These are phyloP conservation scores for Catagonus wagneri DNA, from an alignment of 2,113 vertebrate species.

Conservation along the genomic window DNA sequence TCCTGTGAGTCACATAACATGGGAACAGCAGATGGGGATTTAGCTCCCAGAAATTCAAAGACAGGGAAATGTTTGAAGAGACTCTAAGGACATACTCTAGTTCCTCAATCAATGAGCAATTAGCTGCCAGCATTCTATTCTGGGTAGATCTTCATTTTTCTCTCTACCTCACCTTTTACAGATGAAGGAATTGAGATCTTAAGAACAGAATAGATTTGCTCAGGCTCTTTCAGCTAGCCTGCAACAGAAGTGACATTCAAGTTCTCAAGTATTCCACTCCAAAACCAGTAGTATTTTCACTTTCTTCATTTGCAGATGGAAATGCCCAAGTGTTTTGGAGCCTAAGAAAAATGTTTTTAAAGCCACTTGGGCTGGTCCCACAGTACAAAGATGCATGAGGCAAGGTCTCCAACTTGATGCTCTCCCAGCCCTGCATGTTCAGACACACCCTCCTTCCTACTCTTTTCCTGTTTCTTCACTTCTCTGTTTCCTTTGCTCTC, in stretches of 20 bases:
- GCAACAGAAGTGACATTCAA: not conserved
- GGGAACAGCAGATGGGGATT: not conserved
- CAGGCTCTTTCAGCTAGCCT: not conserved
- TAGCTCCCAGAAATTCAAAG: not conserved
- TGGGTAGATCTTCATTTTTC: not conserved
- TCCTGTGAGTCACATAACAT: not conserved
- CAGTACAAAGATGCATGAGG: not conserved
- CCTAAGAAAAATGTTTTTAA: not conserved
- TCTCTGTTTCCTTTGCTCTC: not conserved
- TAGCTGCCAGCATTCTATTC: not conserved
- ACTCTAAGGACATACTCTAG: not conserved
- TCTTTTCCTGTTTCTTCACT: not conserved
- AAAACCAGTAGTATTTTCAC: not conserved
- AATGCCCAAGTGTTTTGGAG: not conserved
- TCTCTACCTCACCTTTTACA: not conserved
- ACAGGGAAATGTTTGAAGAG: not conserved
- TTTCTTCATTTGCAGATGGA: not conserved
- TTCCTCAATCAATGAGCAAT: not conserved
- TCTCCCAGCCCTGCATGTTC: not conserved
- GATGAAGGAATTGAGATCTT: not conserved
- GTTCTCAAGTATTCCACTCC: not conserved
- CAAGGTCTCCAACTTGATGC: not conserved
- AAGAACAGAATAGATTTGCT: not conserved
- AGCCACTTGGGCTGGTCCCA: not conserved
- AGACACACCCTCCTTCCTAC: not conserved